Evolutionary conservation across 2,888 invertebrate genomes (phyloP).

Genomic region (Automeris io): DNA sequence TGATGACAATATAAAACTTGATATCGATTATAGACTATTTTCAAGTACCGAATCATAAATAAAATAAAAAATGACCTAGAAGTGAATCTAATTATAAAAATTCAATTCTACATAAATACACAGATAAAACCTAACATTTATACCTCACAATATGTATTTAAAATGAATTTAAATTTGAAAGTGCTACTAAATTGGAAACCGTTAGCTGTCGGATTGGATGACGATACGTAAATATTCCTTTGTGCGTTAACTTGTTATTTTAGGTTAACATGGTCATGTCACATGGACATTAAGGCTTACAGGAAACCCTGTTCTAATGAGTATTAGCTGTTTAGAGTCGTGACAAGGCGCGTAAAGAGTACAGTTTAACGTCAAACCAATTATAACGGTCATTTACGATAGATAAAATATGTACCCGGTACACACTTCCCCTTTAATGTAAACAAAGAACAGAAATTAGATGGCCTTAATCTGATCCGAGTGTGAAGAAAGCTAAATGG

Average conservation of each 20-base stretch:
- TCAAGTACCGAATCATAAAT: no score
- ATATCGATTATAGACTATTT: no score
- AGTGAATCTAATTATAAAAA: no score
- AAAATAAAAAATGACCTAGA: no score
- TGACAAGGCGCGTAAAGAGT: conserved; percentile 22
- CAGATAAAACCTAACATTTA: no score
- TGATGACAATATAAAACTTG: no score
- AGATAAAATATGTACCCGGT: no score
- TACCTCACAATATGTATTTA: no score
- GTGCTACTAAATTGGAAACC: neutral
- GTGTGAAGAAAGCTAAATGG: neutral
- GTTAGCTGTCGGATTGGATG: no score
- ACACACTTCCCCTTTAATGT: conserved; percentile 13
- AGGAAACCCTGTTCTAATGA: conserved; percentile 36
- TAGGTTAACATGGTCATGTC: conserved; percentile 24
- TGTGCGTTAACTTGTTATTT: neutral
- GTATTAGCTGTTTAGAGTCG: conserved; percentile 31
- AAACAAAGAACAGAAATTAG: conserved; percentile 12
- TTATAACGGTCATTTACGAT: conserved; percentile 22
- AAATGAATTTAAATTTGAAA: no score
- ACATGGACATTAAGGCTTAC: conserved; percentile 32
- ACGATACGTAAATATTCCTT: conserved; percentile 1
- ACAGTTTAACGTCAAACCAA: conserved; percentile 16
- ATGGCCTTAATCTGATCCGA: conserved; percentile 6
- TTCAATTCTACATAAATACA: no score